Evolutionary conservation across 2,888 invertebrate species (phyloP), one percentile per base, ranked within the genome.

Genomic region (Euphydryas editha): DNA sequence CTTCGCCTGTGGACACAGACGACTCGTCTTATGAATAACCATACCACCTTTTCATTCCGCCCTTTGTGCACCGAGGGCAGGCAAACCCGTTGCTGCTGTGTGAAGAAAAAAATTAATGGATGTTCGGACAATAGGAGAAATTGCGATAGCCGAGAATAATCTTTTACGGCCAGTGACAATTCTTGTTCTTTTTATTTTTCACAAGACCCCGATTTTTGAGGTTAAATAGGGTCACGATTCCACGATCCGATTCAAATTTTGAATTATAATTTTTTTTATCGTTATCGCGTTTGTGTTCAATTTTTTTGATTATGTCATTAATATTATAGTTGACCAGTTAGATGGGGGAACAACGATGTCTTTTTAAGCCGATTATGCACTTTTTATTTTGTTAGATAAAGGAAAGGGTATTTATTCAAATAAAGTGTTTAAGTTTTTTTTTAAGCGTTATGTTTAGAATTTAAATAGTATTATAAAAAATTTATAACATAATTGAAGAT

Each of bases 101-200:
- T 54, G 81, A 86, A 84, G 82, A 76, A 79, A 80, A 81, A 86
- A 85, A 85, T 89, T 90, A 91, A 91, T 92, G 90, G 87, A 82
- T 82, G 83, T 85, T 83, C 82, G 81, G 82, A 91, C 90, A 92
- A 92, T 88, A 76, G 80, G 84, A 86, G 92, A 91, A 90, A 92
- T 92, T 90, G 88, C 92, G 89, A 92, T 92, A 90, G 92, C 92
- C 87, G 91, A 88, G 90, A 90, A 88, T 85, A 86, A 88, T 90
- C 89, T 92, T 86, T 80, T 84, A 81, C 82, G 81, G 81, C 80
- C 84, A 79, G 81, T 78, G 84, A 83, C 84, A 78, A 84, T 85
- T 82, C 84, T 80, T 78, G 84, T 82, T 81, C 83, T 83, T 85
- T 85, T 88, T 81, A 83, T 81, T 84, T 81, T 77, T 77, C 73